phyloP scores from a whole-genome alignment of 2,113 vertebrate genomes.

The Alaudala cheleensis region DNA sequence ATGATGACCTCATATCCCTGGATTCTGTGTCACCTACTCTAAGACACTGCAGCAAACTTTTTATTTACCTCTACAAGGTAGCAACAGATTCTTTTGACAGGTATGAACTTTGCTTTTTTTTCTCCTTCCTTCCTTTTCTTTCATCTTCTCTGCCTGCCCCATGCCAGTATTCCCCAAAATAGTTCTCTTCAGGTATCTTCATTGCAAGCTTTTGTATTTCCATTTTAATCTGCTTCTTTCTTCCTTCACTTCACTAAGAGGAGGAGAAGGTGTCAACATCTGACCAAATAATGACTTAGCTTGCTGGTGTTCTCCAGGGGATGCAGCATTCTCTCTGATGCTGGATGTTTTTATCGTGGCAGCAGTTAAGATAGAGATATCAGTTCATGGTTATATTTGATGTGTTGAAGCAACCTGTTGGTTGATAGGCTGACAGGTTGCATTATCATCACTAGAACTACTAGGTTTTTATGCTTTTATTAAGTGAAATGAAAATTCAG shows the following conservation, averaged over 20 bases:
- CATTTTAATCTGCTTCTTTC: background rate
- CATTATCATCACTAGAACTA: background rate
- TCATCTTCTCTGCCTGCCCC: background rate
- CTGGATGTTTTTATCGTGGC: background rate
- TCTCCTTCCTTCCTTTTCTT: background rate
- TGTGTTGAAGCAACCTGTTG: background rate
- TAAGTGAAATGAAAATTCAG: background rate
- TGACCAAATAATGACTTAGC: background rate
- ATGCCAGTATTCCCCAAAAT: background rate
- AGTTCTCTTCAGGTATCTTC: background rate
- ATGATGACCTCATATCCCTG: slow-evolving; percentile 82
- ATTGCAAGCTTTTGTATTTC: background rate
- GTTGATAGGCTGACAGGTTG: background rate
- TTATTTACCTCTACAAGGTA: slow-evolving; percentile 98
- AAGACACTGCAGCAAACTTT: slow-evolving; percentile 95
- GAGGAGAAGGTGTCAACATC: background rate
- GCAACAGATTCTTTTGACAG: slow-evolving; percentile 98
- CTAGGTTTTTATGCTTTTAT: background rate
- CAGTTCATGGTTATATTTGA: background rate
- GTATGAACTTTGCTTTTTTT: slow-evolving; percentile 64
- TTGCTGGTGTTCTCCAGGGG: background rate
- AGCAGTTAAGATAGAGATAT: background rate
- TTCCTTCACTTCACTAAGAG: background rate
- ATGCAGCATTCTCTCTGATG: background rate
- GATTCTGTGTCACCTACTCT: slow-evolving; percentile 90